phyloP scores from a whole-genome alignment of 1,140 invertebrate genomes.

The Thereuonema tuberculata region DNA sequence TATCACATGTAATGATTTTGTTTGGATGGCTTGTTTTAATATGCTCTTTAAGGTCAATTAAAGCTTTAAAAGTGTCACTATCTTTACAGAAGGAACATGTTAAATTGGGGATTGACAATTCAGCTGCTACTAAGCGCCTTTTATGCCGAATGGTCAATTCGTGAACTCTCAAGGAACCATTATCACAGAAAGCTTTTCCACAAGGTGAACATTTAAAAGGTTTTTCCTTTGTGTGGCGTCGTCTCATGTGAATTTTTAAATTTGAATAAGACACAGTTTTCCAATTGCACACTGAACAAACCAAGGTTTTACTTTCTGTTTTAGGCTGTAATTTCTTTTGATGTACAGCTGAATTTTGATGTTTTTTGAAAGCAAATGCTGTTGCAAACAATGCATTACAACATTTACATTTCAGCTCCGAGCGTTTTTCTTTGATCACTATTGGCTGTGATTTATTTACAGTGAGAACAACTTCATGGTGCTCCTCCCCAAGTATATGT shows the following conservation, averaged over 20 bases:
- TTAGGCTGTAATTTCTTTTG: no score
- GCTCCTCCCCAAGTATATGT: conserved; percentile 49
- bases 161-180: neutral
- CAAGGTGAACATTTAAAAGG: neutral
- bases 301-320: neutral
- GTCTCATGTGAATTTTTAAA: neutral
- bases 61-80: neutral
- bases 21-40: conserved; percentile 46
- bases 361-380: neutral
- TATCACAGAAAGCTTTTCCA: neutral
- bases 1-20: conserved; percentile 43
- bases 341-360: neutral
- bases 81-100: neutral
- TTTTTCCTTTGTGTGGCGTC: neutral
- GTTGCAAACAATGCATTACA: conserved; percentile 37
- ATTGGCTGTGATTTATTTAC: conserved; percentile 65
- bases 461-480: conserved; percentile 51
- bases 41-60: conserved; percentile 39
- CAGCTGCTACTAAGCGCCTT: neutral
- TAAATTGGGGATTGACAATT: neutral
- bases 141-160: neutral
- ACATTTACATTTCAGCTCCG: conserved; percentile 40
- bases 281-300: neutral
- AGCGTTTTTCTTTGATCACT: conserved; percentile 49
- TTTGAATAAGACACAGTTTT: neutral